Conservation (phyloP, 2,797 vertebrate species). For the Gephyroberyx darwinii region DNA sequence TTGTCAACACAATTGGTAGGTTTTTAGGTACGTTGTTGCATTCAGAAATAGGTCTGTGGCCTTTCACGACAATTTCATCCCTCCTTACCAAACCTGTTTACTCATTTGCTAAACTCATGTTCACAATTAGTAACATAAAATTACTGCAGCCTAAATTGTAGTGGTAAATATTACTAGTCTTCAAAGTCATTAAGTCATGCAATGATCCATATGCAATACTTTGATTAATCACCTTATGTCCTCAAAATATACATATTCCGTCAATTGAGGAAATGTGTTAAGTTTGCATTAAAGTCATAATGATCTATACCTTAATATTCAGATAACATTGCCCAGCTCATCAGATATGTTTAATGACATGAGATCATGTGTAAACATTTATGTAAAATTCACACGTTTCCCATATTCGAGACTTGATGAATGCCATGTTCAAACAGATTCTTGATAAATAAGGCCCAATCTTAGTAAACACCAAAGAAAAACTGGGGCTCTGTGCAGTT, state of each 20-base stretch:
- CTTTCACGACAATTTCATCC: background rate
- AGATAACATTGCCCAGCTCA: background rate
- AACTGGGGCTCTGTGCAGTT: background rate
- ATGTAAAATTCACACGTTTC: too few species aligned
- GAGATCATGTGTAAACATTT: too few species aligned
- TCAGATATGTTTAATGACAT: too few species aligned
- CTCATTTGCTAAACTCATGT: background rate
- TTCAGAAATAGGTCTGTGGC: background rate
- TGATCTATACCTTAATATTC: too few species aligned
- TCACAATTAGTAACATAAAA: background rate
- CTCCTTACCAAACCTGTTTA: background rate
- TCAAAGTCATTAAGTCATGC: too few species aligned
- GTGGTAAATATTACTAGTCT: constrained; percentile 12
- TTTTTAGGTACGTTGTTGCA: background rate
- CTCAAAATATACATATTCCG: background rate
- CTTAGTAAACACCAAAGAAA: constrained; percentile 15
- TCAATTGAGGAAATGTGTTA: background rate
- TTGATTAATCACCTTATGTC: background rate
- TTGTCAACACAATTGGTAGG: background rate
- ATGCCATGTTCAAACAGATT: too few species aligned
- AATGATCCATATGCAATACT: background rate
- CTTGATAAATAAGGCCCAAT: too few species aligned
- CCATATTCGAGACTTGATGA: too few species aligned
- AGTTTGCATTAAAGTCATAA: constrained; percentile 2
- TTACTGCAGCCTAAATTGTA: background rate